Evolutionary conservation across 2,113 vertebrate species (phyloP).

Genomic region (Labeo catla): DNA sequence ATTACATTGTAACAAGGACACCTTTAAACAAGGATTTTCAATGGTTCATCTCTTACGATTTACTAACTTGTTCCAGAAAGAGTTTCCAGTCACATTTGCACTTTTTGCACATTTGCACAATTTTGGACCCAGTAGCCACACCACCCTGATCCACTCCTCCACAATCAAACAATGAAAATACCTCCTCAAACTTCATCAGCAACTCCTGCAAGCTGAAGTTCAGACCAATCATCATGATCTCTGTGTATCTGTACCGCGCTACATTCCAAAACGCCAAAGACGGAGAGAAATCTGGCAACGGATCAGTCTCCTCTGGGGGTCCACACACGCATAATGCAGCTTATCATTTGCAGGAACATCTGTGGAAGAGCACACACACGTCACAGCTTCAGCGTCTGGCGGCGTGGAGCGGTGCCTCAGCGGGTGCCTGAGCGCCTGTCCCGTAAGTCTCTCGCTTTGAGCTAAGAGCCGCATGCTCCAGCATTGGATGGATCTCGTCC

Average conservation of each 20-base stretch:
- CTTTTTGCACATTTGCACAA: not conserved
- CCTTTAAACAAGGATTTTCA: not conserved
- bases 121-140: no score
- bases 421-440: not conserved
- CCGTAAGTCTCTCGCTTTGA: not conserved
- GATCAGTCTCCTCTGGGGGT: not conserved
- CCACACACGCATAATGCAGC: not conserved
- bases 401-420: not conserved
- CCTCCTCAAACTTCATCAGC: constrained; percentile 93
- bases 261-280: not conserved
- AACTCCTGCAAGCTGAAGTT: constrained; percentile 91
- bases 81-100: not conserved
- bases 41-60: not conserved
- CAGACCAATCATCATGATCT: constrained; percentile 90
- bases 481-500: not conserved
- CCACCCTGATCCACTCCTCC: not conserved
- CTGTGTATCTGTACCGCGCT: constrained; percentile 11
- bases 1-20: not conserved
- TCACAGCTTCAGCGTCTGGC: not conserved
- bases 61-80: not conserved
- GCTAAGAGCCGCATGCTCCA: constrained; percentile 13
- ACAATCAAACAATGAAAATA: constrained; percentile 70
- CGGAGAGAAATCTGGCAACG: not conserved
- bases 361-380: constrained; percentile 5
- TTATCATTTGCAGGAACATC: not conserved